Conservation (phyloP, 2,797 vertebrate genomes). For the Danio kyathit region DNA sequence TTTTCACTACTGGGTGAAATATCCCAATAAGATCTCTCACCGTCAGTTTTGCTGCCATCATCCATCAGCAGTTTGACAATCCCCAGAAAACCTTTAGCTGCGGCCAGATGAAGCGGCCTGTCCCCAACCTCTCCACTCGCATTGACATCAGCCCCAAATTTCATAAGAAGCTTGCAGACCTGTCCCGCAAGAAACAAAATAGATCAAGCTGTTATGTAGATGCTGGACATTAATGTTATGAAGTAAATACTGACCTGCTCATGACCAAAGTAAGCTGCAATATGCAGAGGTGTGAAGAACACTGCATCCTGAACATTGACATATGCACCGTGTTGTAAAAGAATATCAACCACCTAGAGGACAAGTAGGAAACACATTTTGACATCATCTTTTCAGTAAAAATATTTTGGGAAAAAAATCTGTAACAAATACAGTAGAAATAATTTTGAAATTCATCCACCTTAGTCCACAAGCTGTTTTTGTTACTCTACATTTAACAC, state of each 20-base stretch:
- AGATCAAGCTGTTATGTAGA: background rate
- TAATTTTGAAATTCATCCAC: background rate
- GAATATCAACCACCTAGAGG: slow-evolving; percentile 86
- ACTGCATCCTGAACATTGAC: slow-evolving; percentile 93
- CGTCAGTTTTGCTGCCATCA: slow-evolving; percentile 87
- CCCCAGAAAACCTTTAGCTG: slow-evolving; percentile 90
- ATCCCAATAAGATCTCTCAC: slow-evolving; percentile 72
- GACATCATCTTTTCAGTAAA: background rate
- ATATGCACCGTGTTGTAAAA: slow-evolving; percentile 90
- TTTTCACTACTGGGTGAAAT: background rate
- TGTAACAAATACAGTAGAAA: background rate
- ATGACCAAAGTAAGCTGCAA: slow-evolving; percentile 85
- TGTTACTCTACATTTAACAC: too few species aligned
- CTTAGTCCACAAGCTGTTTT: too few species aligned
- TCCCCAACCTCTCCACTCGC: slow-evolving; percentile 93
- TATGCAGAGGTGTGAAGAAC: slow-evolving; percentile 93
- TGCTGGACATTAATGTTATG: too few species aligned
- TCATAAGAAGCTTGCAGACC: slow-evolving; percentile 89
- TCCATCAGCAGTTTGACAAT: slow-evolving; percentile 88
- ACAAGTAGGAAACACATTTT: background rate
- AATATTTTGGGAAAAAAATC: background rate
- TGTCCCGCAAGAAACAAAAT: slow-evolving; percentile 57
- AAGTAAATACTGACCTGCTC: slow-evolving; percentile 80
- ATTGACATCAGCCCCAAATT: slow-evolving; percentile 92
- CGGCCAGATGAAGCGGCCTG: slow-evolving; percentile 91